Evolutionary conservation across 2,113 vertebrate species (phyloP).

Genomic region (Microcebus tavaratra): DNA sequence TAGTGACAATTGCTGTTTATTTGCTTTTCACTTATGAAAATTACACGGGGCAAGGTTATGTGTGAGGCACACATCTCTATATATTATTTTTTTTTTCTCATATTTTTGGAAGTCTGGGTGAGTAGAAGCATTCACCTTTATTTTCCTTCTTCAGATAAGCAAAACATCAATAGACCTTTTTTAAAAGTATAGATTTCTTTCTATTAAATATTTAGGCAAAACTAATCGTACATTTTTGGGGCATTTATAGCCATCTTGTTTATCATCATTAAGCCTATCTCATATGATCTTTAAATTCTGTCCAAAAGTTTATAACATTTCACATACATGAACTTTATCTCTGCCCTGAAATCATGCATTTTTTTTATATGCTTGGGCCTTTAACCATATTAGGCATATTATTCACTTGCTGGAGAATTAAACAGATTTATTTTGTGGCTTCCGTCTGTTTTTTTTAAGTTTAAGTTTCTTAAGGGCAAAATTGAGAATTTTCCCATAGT

Average conservation of each 20-base stretch:
- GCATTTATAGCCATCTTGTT: background rate
- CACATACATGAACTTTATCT: background rate
- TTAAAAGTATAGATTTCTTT: constrained; percentile 14
- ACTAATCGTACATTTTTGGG: background rate
- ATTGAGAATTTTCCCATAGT: background rate
- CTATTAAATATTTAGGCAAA: constrained; percentile 3
- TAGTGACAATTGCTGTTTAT: constrained; percentile 66
- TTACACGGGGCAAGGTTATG: constrained; percentile 66
- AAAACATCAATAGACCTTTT: background rate
- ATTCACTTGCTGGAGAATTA: constrained; percentile 1
- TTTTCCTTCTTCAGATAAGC: constrained; percentile 33
- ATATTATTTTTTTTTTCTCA: constrained; percentile 31
- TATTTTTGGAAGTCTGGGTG: constrained; percentile 47
- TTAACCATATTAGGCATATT: background rate
- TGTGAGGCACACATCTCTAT: constrained; percentile 13
- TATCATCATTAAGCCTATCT: background rate
- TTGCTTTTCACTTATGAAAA: constrained; percentile 73
- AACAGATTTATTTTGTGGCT: background rate
- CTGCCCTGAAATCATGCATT: background rate
- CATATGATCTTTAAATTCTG: background rate
- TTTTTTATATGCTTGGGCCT: background rate
- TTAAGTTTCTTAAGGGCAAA: background rate
- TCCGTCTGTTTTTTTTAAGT: background rate
- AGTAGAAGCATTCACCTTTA: constrained; percentile 45
- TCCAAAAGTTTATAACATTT: constrained; percentile 27